A percentile compares a stretch with the other conserved stretches of the same genome.
Conservation (phyloP, 2,113 vertebrate genomes). For the Sander vitreus region DNA sequence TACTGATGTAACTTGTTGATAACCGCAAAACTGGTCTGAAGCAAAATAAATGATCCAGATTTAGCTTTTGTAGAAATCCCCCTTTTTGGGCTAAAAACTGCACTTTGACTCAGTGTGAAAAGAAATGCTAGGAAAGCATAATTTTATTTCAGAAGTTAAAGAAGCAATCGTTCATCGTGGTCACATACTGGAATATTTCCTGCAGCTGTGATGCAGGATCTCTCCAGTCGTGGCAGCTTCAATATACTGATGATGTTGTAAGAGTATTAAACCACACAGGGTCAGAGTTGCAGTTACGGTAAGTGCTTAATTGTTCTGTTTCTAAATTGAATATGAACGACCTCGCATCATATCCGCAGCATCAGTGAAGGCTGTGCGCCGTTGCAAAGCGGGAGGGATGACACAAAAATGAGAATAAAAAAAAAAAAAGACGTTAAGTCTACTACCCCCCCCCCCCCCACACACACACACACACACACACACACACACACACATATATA, state of each 20-base stretch:
- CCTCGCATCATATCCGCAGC: constrained; percentile 13
- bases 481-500: neutral
- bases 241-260: neutral
- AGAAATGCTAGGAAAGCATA: neutral
- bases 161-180: neutral
- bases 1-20: constrained; percentile 59
- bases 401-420: neutral
- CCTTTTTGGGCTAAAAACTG: constrained; percentile 1
- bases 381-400: constrained; percentile 16
- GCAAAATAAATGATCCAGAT: constrained; percentile 11
- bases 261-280: constrained; percentile 14
- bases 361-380: neutral
- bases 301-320: constrained; percentile 54
- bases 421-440: constrained; percentile 11
- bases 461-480: constrained; percentile 17
- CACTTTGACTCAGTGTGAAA: neutral
- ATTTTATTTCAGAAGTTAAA: neutral
- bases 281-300: constrained; percentile 47
- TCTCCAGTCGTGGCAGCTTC: neutral
- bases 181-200: neutral
- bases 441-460: too few species aligned
- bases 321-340: constrained; percentile 25
- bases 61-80: constrained; percentile 18
- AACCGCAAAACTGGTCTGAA: constrained; percentile 17
- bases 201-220: constrained; percentile 20